Percentiles rank a stretch among this genome's conserved stretches.
Conservation (phyloP, 2,797 vertebrate genomes). For the Scolopax bukidnonensis region DNA sequence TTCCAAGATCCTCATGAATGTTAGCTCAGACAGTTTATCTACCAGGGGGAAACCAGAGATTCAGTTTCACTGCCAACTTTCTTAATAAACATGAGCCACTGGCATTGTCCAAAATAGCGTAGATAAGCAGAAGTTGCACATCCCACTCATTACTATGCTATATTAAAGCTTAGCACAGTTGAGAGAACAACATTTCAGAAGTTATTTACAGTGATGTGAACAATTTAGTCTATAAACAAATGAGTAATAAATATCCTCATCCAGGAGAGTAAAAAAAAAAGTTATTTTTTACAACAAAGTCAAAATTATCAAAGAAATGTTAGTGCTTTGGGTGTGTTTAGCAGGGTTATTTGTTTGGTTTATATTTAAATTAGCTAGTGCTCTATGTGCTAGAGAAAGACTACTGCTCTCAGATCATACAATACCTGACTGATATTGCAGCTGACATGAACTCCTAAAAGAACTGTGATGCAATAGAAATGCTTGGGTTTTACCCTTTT, state of each 20-base stretch:
- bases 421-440: neutral
- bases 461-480: neutral
- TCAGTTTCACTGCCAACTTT: conserved; percentile 66
- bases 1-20: conserved; percentile 64
- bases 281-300: conserved; percentile 40
- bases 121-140: conserved; percentile 72
- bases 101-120: conserved; percentile 64
- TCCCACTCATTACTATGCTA: conserved; percentile 64
- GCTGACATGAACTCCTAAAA: neutral
- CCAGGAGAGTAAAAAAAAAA: conserved; percentile 43
- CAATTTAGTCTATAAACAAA: conserved; percentile 70
- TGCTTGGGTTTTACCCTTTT: neutral
- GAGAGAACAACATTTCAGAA: conserved; percentile 68
- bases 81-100: conserved; percentile 65
- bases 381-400: neutral
- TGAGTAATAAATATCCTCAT: conserved; percentile 60
- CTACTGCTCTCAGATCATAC: neutral
- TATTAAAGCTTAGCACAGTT: conserved; percentile 61
- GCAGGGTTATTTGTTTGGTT: conserved; percentile 1
- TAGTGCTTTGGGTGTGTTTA: neutral
- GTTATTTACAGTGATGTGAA: conserved; percentile 70
- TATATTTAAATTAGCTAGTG: neutral
- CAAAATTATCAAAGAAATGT: conserved; percentile 5
- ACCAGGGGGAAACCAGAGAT: conserved; percentile 45
- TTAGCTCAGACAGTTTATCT: conserved; percentile 65